Evolutionary conservation across 2,888 invertebrate species (phyloP).

Genomic region (Atethmia centrago): DNA sequence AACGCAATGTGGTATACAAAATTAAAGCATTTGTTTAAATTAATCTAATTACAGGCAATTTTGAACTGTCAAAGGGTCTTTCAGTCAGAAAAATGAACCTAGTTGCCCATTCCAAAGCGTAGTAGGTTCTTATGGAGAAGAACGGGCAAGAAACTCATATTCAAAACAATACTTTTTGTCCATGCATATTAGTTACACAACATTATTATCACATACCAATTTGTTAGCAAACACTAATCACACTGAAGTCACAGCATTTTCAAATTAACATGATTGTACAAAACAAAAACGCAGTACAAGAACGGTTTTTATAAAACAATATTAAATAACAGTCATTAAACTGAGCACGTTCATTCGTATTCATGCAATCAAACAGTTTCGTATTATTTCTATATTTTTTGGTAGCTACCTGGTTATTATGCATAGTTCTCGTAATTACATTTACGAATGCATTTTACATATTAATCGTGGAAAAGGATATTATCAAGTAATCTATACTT

Average conservation of each 20-base stretch:
- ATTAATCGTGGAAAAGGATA: slow-evolving; percentile 54
- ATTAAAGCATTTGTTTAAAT: background rate
- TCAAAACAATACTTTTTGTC: slow-evolving; percentile 19
- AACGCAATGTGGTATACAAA: background rate
- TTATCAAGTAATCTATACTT: slow-evolving; percentile 55
- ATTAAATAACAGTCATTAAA: slow-evolving; percentile 73
- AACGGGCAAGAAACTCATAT: background rate
- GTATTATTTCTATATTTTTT: slow-evolving; percentile 66
- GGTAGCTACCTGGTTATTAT: slow-evolving; percentile 74
- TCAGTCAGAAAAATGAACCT: background rate
- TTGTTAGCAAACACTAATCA: slow-evolving; percentile 46
- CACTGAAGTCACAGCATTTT: slow-evolving; percentile 54
- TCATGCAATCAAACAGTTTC: slow-evolving; percentile 71
- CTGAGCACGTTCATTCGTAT: slow-evolving; percentile 71
- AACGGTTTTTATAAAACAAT: slow-evolving; percentile 69
- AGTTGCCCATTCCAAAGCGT: background rate
- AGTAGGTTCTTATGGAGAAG: background rate
- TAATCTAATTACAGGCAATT: background rate
- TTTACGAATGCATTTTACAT: slow-evolving; percentile 64
- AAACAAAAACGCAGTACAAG: slow-evolving; percentile 52
- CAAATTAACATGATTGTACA: slow-evolving; percentile 55
- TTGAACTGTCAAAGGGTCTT: background rate
- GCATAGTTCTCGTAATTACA: slow-evolving; percentile 73
- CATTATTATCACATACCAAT: slow-evolving; percentile 25
- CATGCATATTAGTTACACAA: slow-evolving; percentile 12